Evolutionary conservation across 1,140 invertebrate species (phyloP).

Genomic region (Delia radicum): DNA sequence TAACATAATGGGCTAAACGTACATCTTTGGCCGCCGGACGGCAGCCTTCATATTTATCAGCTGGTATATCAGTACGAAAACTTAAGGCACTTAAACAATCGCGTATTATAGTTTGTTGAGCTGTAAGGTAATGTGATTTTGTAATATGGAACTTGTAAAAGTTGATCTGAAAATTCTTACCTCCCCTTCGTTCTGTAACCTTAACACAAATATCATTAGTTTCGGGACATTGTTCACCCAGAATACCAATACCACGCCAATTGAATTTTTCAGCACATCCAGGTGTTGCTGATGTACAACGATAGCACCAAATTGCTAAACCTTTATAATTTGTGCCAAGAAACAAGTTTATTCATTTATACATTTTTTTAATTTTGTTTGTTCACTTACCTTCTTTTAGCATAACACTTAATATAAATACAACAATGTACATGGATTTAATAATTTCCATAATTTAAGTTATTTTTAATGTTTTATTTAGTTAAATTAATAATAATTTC

Average conservation of each 20-base stretch:
- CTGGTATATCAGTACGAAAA: conserved; percentile 83
- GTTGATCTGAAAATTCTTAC: conserved; percentile 59
- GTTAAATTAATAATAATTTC: background rate
- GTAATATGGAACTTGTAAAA: conserved; percentile 20
- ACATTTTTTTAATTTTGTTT: background rate
- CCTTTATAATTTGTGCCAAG: conserved; percentile 50
- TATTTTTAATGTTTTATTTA: background rate
- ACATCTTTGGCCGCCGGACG: conserved; percentile 76
- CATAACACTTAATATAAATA: background rate
- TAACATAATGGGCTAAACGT: conserved; percentile 81
- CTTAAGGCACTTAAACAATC: conserved; percentile 81
- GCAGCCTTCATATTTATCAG: conserved; percentile 89
- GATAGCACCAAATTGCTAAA: conserved; percentile 77
- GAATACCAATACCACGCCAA: conserved; percentile 68
- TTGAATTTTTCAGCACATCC: conserved; percentile 84
- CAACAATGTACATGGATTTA: background rate
- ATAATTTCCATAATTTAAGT: background rate
- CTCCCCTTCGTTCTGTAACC: conserved; percentile 83
- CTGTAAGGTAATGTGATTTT: conserved; percentile 59
- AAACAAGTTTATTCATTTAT: background rate
- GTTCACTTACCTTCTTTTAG: background rate
- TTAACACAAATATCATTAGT: conserved; percentile 88
- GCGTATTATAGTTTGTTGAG: conserved; percentile 76
- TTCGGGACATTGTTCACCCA: conserved; percentile 77
- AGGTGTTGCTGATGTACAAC: conserved; percentile 84